These are phyloP conservation scores for Trachymyrmex cornetzi DNA, from an alignment of 1,140 invertebrate species.

Conservation along the genomic window DNA sequence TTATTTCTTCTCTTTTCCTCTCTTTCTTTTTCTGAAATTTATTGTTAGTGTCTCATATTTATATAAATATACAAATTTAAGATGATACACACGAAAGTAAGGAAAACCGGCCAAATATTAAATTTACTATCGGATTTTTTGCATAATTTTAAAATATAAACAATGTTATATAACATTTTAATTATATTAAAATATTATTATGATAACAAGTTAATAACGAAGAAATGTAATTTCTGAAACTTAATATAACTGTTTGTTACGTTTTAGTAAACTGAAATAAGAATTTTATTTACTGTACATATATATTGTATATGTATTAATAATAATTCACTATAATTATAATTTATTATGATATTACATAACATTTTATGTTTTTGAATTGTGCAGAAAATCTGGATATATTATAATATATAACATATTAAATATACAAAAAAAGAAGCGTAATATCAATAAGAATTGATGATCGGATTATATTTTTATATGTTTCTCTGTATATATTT, in stretches of 20 bases:
- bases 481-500: background rate
- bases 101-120: background rate
- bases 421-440: no score
- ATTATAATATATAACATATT: no score
- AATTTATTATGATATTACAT: no score
- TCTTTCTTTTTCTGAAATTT: background rate
- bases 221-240: background rate
- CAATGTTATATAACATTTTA: background rate
- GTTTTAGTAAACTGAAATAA: background rate
- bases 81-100: background rate
- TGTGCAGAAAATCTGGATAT: no score
- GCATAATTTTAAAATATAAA: background rate
- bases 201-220: background rate
- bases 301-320: no score
- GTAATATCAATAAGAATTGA: background rate
- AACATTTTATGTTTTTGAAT: no score
- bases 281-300: no score
- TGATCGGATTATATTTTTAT: background rate
- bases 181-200: background rate
- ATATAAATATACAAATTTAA: background rate
- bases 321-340: no score
- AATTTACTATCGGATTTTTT: background rate
- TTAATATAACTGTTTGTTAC: background rate
- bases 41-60: background rate
- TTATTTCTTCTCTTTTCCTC: constrained; percentile 1